These are phyloP conservation scores for Anoplophora glabripennis DNA, from an alignment of 1,140 invertebrate species.

Conservation along the genomic window DNA sequence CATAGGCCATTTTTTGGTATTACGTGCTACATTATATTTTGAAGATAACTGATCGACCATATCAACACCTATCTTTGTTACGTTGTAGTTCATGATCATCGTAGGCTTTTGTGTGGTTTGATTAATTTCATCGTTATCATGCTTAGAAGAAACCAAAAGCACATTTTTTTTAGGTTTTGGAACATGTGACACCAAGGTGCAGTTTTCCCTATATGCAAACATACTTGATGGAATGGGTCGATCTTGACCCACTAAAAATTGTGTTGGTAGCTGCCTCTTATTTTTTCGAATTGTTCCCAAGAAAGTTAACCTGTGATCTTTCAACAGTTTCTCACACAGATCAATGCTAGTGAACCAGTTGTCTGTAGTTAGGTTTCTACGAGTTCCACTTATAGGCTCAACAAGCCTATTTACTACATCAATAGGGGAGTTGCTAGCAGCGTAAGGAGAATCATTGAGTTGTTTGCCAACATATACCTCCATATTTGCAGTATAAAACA, in stretches of 20 bases:
- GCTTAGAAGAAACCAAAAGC: slow-evolving; percentile 39
- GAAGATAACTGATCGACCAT: slow-evolving; percentile 37
- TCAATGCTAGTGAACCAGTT: slow-evolving; percentile 43
- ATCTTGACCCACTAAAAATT: slow-evolving; percentile 28
- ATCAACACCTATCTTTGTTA: slow-evolving; percentile 39
- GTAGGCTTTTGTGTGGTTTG: background rate
- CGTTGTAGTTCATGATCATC: slow-evolving; percentile 42
- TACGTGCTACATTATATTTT: slow-evolving; percentile 39
- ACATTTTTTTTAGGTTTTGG: slow-evolving; percentile 28
- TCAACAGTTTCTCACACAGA: slow-evolving; percentile 27
- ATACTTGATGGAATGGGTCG: background rate
- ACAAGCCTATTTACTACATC: slow-evolving; percentile 1
- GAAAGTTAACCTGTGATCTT: slow-evolving; percentile 33
- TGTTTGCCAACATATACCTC: too few relatives aligned
- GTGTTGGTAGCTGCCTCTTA: slow-evolving; percentile 37
- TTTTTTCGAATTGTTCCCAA: slow-evolving; percentile 43
- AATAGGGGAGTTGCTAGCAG: background rate
- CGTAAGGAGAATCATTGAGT: too few relatives aligned
- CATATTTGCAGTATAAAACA: too few relatives aligned
- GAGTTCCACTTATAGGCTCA: slow-evolving; percentile 10
- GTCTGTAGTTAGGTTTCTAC: slow-evolving; percentile 43
- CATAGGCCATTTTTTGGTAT: slow-evolving; percentile 41
- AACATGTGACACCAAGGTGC: too few relatives aligned
- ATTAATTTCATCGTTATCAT: slow-evolving; percentile 37
- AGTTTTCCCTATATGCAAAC: too few relatives aligned